Base-by-base conservation (phyloP, 2,888 invertebrate genomes). In the Chymomyza fuscimana region DNA sequence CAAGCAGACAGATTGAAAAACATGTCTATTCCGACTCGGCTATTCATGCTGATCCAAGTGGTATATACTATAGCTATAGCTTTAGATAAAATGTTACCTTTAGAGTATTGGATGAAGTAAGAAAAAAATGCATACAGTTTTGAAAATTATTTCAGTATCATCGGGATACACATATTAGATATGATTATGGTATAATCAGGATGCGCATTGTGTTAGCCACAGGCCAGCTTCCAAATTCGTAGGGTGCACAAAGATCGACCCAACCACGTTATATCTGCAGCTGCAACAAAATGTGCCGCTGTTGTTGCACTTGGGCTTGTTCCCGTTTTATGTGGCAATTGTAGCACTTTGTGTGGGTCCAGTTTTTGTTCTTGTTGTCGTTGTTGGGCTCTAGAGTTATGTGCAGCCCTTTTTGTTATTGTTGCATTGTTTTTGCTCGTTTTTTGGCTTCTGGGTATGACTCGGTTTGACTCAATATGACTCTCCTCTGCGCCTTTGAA, bases 261-360 rank as follows among this genome's bases (percentile, higher is more conserved):
- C 68, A 62, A 69, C 76, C 84, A 84, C 80, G 79, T 78, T 77
- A 46, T 46, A 46, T 46, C 40, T 46, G 16, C 54, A 22, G 72
- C 79, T 74, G 70, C 65, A 61, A 69, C 67, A 52, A 52, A 69
- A 65, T 51, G 69, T 68, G 66, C 61, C 67, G 69, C 69, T 46
- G 69, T 50, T 19, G n/a, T 52, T 74, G 70, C 78, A 76, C 74
- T 80, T 76, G 73, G 71, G 71, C 73, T 72, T 63, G 63, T 72
- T 80, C 70, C 67, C 74, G 64, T 16, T 63, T 51, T 67, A 69
- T 66, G 54, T 58, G 16, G 36, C 65, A 58, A 29, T 64, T 66
- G 54, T 58, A 22, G 36, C 65, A 58, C 32, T 64, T 59, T 12
- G 29, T 61, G 22, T 54, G 32, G 60, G 50, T 67, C 32, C 50